Conservation (phyloP, 2,888 invertebrate genomes). For the Ophion costatus region DNA sequence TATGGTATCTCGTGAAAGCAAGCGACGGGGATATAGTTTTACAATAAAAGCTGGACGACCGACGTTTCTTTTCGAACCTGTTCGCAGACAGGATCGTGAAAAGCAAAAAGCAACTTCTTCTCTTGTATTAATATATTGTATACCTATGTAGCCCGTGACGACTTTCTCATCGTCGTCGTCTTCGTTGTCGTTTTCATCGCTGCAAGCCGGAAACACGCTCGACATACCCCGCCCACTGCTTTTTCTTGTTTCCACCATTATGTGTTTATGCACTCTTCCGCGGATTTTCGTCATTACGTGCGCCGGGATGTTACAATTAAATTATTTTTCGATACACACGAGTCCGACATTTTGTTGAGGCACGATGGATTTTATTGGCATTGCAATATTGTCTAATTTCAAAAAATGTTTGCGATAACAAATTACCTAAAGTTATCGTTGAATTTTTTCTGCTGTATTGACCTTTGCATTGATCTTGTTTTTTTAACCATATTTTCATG, state of each 20-base stretch:
- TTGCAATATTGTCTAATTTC: neutral
- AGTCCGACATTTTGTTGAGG: neutral
- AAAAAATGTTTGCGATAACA: neutral
- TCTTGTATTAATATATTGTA: conserved; percentile 29
- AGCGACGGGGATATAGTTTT: conserved; percentile 40
- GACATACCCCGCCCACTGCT: conserved; percentile 25
- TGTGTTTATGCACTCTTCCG: conserved; percentile 22
- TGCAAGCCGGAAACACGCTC: conserved; percentile 55
- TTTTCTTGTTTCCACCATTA: conserved; percentile 16
- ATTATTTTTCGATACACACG: neutral
- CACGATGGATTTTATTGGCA: neutral
- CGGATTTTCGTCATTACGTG: neutral
- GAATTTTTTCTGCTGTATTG: too few relatives aligned
- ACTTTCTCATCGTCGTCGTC: conserved; percentile 50
- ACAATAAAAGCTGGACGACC: conserved; percentile 48
- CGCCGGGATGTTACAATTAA: neutral
- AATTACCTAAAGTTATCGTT: neutral
- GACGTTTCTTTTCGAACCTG: conserved; percentile 50
- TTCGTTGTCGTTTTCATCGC: conserved; percentile 24
- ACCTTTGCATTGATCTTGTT: too few relatives aligned
- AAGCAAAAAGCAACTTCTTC: conserved; percentile 46
- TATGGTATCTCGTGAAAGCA: conserved; percentile 55
- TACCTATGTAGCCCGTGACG: conserved; percentile 42
- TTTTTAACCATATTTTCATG: too few relatives aligned
- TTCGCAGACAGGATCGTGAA: conserved; percentile 48